Evolutionary conservation across 2,113 vertebrate species (phyloP).

Genomic region (Campylomormyrus tamandua): DNA sequence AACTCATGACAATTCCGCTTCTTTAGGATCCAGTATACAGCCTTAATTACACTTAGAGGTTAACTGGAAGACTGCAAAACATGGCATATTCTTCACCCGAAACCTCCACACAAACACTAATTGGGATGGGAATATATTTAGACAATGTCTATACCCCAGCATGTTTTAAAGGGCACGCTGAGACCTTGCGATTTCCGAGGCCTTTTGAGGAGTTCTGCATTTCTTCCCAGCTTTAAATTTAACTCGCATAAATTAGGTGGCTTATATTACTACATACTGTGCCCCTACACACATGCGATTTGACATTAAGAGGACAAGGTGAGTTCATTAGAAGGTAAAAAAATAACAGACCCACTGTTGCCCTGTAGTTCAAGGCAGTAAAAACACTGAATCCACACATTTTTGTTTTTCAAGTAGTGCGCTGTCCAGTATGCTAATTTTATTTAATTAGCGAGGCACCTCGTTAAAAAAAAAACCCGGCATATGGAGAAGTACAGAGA

Average conservation of each 20-base stretch:
- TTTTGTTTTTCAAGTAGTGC: neutral
- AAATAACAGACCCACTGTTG: neutral
- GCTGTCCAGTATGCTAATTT: constrained; percentile 2
- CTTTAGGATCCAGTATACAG: neutral
- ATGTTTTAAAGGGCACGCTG: constrained; percentile 44
- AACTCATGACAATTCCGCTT: constrained; percentile 2
- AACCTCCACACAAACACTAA: constrained; percentile 32
- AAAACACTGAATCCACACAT: neutral
- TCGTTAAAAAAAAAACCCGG: neutral
- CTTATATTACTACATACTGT: constrained; percentile 15
- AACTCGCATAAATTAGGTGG: constrained; percentile 31
- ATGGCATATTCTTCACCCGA: neutral
- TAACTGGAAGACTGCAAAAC: constrained; percentile 7
- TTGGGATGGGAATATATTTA: constrained; percentile 41
- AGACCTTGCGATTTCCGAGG: constrained; percentile 43
- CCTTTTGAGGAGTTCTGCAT: constrained; percentile 32
- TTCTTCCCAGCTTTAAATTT: constrained; percentile 25
- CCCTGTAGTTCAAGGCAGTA: neutral
- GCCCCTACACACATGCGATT: neutral
- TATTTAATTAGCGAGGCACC: neutral
- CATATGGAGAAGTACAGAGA: neutral
- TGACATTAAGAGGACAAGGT: constrained; percentile 7
- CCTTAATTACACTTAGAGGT: neutral
- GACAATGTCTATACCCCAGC: constrained; percentile 34
- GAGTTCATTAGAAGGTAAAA: constrained; percentile 9